Conservation (phyloP, 2,888 invertebrate species). For the Caenorhabditis macrosperma region DNA sequence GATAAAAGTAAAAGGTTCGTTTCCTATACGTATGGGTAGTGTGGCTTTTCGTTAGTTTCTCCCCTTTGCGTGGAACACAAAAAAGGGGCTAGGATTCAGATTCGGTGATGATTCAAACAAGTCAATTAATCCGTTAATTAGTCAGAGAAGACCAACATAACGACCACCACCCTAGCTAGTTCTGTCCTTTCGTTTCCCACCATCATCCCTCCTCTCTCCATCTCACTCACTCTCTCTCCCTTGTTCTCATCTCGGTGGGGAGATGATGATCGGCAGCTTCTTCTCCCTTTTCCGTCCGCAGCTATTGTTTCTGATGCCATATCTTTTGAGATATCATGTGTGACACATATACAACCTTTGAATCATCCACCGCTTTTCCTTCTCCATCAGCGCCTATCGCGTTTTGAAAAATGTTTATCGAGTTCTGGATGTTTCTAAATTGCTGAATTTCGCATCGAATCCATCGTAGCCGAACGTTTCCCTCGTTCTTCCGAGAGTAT, state of each 20-base stretch:
- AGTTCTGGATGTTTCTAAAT: no score
- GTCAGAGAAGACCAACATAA: conserved; percentile 28
- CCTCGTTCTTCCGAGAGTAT: no score
- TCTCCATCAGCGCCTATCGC: no score
- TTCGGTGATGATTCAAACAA: conserved; percentile 18
- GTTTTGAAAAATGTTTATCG: no score
- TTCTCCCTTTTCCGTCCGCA: conserved; percentile 6
- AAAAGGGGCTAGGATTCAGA: background rate
- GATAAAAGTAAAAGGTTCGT: conserved; percentile 32
- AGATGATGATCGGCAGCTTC: conserved; percentile 47
- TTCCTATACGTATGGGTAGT: background rate
- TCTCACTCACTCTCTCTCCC: no score
- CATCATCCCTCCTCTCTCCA: no score
- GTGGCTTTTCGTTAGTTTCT: conserved; percentile 1
- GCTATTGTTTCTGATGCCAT: conserved; percentile 6
- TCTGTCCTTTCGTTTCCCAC: conserved; percentile 19
- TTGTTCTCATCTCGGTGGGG: conserved; percentile 24
- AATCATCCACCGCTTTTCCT: background rate
- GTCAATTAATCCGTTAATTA: conserved; percentile 60
- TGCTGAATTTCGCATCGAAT: no score
- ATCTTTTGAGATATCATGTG: background rate
- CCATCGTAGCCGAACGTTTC: background rate
- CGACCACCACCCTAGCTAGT: conserved; percentile 27
- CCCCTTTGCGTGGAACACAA: background rate
- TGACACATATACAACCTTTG: background rate